Conservation (phyloP, 2,113 vertebrate genomes). For the Circaetus cinerascens region DNA sequence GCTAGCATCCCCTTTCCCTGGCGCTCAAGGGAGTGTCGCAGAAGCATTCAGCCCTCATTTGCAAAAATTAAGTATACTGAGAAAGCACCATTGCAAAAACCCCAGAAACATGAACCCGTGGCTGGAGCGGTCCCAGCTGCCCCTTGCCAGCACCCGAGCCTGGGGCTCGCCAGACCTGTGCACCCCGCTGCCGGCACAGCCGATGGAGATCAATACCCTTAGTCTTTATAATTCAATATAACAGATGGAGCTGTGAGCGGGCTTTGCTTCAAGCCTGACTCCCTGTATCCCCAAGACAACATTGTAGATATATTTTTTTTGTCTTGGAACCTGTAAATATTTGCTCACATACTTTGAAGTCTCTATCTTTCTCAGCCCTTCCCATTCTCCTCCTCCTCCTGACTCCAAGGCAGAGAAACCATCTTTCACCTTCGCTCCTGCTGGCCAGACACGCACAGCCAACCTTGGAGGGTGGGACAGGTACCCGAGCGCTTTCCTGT, state of each 20-base stretch:
- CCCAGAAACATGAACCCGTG: background rate
- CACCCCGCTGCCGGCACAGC: fast-evolving
- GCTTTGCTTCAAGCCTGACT: background rate
- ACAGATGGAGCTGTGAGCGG: background rate
- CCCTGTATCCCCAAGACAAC: slow-evolving; percentile 24
- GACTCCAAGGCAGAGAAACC: background rate
- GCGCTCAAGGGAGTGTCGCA: background rate
- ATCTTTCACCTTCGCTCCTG: background rate
- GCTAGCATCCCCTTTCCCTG: background rate
- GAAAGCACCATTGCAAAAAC: background rate
- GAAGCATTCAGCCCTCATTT: background rate
- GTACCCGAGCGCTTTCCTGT: slow-evolving; percentile 17
- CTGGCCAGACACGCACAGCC: background rate
- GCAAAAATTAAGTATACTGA: background rate
- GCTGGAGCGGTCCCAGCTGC: background rate
- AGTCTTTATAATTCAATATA: slow-evolving; percentile 21
- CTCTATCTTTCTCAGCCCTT: slow-evolving; percentile 22
- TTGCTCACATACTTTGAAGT: slow-evolving; percentile 38
- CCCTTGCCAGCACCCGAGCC: background rate
- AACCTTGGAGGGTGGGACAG: background rate
- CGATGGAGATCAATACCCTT: background rate
- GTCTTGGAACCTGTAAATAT: slow-evolving; percentile 67
- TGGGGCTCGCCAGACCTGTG: fast-evolving
- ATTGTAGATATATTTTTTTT: slow-evolving; percentile 26
- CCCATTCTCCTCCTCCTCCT: background rate